phyloP scores from a whole-genome alignment of 2,888 invertebrate genomes.

The Amphipoea oculea region DNA sequence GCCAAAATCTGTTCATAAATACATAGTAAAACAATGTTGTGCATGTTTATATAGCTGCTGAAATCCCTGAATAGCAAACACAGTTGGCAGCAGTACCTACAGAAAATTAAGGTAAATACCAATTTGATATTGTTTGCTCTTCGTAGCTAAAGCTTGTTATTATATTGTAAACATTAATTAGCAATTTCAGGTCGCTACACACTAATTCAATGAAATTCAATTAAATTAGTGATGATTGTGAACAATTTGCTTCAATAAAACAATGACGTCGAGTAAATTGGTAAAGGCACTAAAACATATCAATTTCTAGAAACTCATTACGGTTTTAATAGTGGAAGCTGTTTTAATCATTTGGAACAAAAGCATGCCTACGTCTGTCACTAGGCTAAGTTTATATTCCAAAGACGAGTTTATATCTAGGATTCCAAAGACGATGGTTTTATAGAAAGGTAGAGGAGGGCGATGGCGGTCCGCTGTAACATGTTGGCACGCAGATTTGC shows the following conservation, averaged over 20 bases:
- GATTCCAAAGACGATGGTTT: too few relatives aligned
- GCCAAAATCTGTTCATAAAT: neutral
- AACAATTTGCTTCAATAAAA: constrained; percentile 11
- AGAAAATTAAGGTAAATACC: constrained; percentile 57
- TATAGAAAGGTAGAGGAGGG: too few relatives aligned
- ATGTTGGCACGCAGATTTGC: too few relatives aligned
- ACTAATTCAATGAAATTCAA: constrained; percentile 24
- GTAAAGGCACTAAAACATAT: neutral
- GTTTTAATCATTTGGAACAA: neutral
- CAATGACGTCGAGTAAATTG: neutral
- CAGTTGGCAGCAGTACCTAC: constrained; percentile 10
- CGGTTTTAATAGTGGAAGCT: neutral
- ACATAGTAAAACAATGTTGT: neutral
- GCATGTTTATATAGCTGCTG: neutral
- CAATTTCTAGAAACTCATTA: neutral
- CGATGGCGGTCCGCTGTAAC: too few relatives aligned
- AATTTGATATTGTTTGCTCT: constrained; percentile 47
- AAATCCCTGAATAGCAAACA: constrained; percentile 35
- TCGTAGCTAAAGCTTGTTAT: constrained; percentile 24
- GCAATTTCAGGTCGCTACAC: constrained; percentile 31
- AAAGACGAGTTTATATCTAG: neutral
- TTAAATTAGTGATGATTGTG: constrained; percentile 26
- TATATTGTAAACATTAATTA: constrained; percentile 59
- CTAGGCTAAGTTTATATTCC: neutral
- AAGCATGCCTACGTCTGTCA: neutral